Evolutionary conservation across 2,113 vertebrate species (phyloP).

Genomic region (Zosterops borbonicus): DNA sequence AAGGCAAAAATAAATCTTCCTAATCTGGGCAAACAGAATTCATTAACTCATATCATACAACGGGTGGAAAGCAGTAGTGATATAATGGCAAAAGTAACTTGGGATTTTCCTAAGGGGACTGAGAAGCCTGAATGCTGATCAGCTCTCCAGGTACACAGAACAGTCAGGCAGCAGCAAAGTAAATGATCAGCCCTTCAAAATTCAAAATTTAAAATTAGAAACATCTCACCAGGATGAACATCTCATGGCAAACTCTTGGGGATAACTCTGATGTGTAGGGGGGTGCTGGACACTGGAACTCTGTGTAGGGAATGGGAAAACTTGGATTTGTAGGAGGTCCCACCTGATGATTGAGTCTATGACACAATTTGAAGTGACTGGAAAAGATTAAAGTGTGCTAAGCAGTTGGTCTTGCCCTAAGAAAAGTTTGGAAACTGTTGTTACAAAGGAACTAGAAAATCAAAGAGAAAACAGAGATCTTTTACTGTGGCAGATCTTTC

Average conservation of each 20-base stretch:
- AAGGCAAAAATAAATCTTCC: background rate
- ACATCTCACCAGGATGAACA: background rate
- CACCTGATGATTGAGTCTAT: background rate
- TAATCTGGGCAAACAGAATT: conserved; percentile 18
- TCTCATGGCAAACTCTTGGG: background rate
- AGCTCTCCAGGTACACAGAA: background rate
- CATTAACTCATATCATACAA: background rate
- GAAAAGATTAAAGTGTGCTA: background rate
- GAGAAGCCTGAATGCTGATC: background rate
- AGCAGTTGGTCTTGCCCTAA: background rate
- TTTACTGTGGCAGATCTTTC: background rate
- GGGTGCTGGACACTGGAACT: background rate
- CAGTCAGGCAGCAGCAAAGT: background rate
- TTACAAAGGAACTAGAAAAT: background rate
- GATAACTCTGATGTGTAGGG: background rate
- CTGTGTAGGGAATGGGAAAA: background rate
- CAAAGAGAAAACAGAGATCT: background rate
- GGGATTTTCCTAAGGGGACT: background rate
- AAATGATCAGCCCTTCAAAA: background rate
- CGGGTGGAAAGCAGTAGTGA: background rate
- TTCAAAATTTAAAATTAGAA: background rate
- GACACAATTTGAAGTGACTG: background rate
- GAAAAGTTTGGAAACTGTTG: background rate
- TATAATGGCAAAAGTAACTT: background rate
- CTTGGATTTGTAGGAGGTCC: background rate